Conservation (phyloP, 2,797 vertebrate species). For the Brachyrhaphis roseni region DNA sequence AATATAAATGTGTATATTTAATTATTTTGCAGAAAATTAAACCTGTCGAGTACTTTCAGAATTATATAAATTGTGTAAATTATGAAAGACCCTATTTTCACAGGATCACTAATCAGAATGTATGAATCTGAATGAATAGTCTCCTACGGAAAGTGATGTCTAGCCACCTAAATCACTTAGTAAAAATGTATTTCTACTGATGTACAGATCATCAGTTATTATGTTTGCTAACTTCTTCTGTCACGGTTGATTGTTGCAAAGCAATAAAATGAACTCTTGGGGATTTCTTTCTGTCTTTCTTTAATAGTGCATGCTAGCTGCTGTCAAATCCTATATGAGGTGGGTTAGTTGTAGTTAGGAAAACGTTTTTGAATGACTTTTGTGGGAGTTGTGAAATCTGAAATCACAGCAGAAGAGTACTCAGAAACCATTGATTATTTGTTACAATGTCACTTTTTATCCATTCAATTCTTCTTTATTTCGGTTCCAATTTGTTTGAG, state of each 20-base stretch:
- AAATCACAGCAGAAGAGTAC: background rate
- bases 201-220: conserved; percentile 55
- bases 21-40: conserved; percentile 16
- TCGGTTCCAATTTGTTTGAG: background rate
- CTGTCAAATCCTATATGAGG: background rate
- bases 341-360: background rate
- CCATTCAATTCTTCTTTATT: background rate
- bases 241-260: conserved; percentile 66
- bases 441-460: background rate
- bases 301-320: background rate
- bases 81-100: conserved; percentile 38
- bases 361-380: background rate
- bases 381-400: background rate
- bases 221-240: conserved; percentile 56
- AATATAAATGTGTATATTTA: conserved; percentile 29
- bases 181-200: conserved; percentile 39
- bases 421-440: background rate
- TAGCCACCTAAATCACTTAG: conserved; percentile 6
- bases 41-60: conserved; percentile 9
- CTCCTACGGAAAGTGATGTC: conserved; percentile 6
- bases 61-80: conserved; percentile 35
- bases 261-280: conserved; percentile 72
- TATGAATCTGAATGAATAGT: conserved; percentile 2
- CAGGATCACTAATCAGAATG: conserved; percentile 8
- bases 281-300: conserved; percentile 28